Evolutionary conservation across 2,797 vertebrate species (phyloP).

Genomic region (Prionace glauca): DNA sequence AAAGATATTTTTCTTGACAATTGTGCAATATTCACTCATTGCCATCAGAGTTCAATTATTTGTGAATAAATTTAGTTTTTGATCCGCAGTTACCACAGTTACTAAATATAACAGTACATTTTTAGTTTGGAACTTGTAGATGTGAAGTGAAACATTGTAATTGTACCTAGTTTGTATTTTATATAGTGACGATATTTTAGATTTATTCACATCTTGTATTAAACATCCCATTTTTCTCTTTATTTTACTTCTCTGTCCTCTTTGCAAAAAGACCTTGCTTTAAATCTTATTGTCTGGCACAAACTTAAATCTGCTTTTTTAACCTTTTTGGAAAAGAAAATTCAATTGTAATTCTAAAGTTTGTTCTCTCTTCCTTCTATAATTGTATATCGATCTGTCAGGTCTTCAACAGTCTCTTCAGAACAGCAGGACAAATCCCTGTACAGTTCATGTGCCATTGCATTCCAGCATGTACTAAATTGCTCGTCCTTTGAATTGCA

Average conservation of each 20-base stretch:
- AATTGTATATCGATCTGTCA: slow-evolving; percentile 46
- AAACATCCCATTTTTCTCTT: slow-evolving; percentile 13
- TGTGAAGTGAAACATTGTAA: slow-evolving; percentile 22
- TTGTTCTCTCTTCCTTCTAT: slow-evolving; percentile 2
- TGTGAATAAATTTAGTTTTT: not conserved
- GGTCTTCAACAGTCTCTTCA: slow-evolving; percentile 51
- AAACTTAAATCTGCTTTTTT: slow-evolving; percentile 20
- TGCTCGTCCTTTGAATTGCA: not conserved
- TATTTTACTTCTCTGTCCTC: slow-evolving; percentile 20
- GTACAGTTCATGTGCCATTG: slow-evolving; percentile 42
- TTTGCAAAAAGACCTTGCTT: slow-evolving; percentile 20
- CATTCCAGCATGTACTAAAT: slow-evolving; percentile 12
- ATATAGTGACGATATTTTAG: not conserved
- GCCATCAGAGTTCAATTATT: not conserved
- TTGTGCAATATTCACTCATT: not conserved
- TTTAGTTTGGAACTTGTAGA: slow-evolving; percentile 21
- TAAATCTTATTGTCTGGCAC: not conserved
- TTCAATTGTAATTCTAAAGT: not conserved
- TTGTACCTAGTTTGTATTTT: not conserved
- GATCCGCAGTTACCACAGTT: not conserved
- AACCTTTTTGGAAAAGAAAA: not conserved
- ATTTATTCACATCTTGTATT: not conserved
- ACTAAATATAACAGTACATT: slow-evolving; percentile 32
- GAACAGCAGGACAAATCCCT: slow-evolving; percentile 61
- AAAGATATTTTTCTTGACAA: not conserved